Percentiles rank a stretch among this genome's conserved stretches.
Conservation (phyloP, 2,113 vertebrate genomes). For the Leucoraja erinaceus region DNA sequence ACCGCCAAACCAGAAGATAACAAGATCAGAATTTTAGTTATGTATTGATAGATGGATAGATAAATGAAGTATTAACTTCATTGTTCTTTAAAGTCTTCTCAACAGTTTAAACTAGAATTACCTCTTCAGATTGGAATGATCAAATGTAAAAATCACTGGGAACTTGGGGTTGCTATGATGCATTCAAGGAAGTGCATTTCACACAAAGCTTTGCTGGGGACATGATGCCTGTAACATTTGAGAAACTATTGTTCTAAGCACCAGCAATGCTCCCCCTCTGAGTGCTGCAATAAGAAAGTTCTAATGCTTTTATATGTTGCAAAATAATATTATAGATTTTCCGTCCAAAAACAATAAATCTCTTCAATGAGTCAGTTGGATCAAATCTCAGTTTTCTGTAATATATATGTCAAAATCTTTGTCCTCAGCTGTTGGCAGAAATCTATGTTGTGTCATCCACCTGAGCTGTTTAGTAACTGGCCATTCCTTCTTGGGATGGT, state of each 20-base stretch:
- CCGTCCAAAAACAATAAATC: neutral
- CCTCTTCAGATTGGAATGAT: neutral
- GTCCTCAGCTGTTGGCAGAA: neutral
- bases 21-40: too few relatives aligned
- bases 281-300: neutral
- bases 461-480: neutral
- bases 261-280: neutral
- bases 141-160: neutral
- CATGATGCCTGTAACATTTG: neutral
- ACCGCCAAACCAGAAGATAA: too few relatives aligned
- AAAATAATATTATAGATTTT: neutral
- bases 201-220: neutral
- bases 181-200: constrained; percentile 6
- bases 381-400: neutral
- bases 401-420: neutral
- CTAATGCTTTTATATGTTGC: neutral
- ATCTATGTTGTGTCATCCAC: neutral
- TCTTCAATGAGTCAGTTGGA: neutral
- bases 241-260: neutral
- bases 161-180: neutral
- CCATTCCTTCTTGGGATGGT: neutral
- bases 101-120: neutral
- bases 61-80: neutral
- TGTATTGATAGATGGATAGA: too few relatives aligned
- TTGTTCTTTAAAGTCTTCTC: neutral